A percentile compares a stretch with the other conserved stretches of the same genome.
Conservation (phyloP, 1,140 invertebrate species). For the Bradynema listronoti region DNA sequence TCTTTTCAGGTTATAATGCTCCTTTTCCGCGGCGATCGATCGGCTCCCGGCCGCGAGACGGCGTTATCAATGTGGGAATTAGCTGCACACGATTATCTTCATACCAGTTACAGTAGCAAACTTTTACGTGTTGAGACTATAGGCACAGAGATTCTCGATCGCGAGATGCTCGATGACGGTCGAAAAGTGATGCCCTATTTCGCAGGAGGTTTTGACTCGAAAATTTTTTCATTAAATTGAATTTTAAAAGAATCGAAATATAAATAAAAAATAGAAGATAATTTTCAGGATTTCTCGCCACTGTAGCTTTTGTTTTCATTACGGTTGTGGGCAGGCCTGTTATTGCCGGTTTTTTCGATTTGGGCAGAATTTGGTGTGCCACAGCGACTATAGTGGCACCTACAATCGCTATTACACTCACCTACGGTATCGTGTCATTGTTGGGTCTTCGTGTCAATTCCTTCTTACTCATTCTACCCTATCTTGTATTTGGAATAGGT, state of each 20-base stretch:
- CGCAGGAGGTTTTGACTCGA: constrained; percentile 33
- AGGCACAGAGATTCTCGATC: constrained; percentile 52
- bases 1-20: constrained; percentile 30
- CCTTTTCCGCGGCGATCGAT: constrained; percentile 48
- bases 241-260: too few species aligned
- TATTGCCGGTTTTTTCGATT: constrained; percentile 8
- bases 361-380: constrained; percentile 25
- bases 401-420: constrained; percentile 42
- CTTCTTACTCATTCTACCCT: constrained; percentile 54
- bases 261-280: constrained; percentile 3
- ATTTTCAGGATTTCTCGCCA: constrained; percentile 34
- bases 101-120: not conserved
- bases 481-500: constrained; percentile 25
- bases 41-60: constrained; percentile 14
- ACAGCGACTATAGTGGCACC: constrained; percentile 32
- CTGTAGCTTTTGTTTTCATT: constrained; percentile 38
- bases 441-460: constrained; percentile 43
- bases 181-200: constrained; percentile 51
- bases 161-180: constrained; percentile 52
- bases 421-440: constrained; percentile 46
- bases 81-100: constrained; percentile 30
- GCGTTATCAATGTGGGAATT: constrained; percentile 42
- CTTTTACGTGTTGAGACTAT: constrained; percentile 21
- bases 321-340: constrained; percentile 7
- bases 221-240: not conserved